Conservation (phyloP, 1,140 invertebrate genomes). For the Cecropterus lyciades region DNA sequence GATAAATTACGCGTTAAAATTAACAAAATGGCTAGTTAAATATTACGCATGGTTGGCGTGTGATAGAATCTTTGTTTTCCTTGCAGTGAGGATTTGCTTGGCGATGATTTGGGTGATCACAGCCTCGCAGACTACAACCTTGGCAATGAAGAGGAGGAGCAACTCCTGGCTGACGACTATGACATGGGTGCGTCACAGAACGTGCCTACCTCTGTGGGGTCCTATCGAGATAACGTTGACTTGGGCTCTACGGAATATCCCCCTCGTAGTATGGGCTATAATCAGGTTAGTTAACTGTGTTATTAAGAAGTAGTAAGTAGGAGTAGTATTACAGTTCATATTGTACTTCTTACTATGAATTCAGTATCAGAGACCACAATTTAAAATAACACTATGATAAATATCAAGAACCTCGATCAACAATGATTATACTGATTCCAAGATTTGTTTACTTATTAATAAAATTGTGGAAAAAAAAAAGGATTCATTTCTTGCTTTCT, state of each 20-base stretch:
- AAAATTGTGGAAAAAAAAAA: too few species aligned
- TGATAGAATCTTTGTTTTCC: slow-evolving; percentile 38
- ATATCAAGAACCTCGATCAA: too few species aligned
- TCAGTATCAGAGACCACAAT: too few species aligned
- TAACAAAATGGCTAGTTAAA: slow-evolving; percentile 8
- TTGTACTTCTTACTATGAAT: too few species aligned
- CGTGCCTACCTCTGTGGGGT: slow-evolving; percentile 59
- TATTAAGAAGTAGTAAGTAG: too few species aligned
- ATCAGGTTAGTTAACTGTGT: slow-evolving; percentile 47
- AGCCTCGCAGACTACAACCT: slow-evolving; percentile 77
- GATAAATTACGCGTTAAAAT: not conserved
- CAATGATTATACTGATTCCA: too few species aligned
- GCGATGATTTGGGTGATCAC: slow-evolving; percentile 77
- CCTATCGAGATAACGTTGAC: slow-evolving; percentile 50
- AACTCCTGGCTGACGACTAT: slow-evolving; percentile 74
- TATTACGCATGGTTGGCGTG: slow-evolving; percentile 11
- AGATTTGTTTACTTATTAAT: too few species aligned
- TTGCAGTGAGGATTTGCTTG: slow-evolving; percentile 76
- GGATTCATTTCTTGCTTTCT: too few species aligned
- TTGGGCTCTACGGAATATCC: slow-evolving; percentile 56
- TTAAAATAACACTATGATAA: too few species aligned
- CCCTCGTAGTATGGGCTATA: slow-evolving; percentile 55
- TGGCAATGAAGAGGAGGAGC: slow-evolving; percentile 78
- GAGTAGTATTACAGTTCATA: too few species aligned
- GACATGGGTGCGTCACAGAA: slow-evolving; percentile 66